Evolutionary conservation across 2,113 vertebrate species (phyloP).

Genomic region (Callithrix jacchus): DNA sequence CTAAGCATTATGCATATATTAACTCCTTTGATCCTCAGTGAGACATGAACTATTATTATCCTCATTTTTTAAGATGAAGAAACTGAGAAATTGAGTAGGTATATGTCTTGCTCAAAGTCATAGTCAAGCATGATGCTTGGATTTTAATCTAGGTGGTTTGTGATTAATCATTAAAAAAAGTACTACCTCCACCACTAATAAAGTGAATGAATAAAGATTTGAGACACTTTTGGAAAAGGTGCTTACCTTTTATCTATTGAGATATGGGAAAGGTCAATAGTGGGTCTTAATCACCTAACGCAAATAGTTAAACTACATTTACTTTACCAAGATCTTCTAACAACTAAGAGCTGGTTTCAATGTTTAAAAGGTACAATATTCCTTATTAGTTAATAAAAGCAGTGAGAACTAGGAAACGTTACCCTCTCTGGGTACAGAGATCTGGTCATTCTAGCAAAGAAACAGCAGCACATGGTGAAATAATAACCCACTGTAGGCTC

Average conservation of each 20-base stretch:
- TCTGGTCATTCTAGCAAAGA: neutral
- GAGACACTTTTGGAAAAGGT: neutral
- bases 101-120: neutral
- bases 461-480: neutral
- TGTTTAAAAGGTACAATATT: neutral
- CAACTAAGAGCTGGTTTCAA: neutral
- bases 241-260: neutral
- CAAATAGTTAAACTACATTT: neutral
- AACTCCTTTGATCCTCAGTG: neutral
- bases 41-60: neutral
- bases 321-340: neutral
- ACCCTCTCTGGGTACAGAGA: neutral
- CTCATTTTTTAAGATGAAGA: slow-evolving; percentile 11
- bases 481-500: neutral
- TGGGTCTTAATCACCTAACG: neutral
- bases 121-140: neutral
- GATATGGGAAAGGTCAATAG: neutral
- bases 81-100: neutral
- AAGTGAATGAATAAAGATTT: neutral
- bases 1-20: neutral
- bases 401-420: neutral
- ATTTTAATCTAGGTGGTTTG: neutral
- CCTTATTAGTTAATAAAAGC: neutral
- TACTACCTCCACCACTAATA: neutral
- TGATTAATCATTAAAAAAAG: neutral